phyloP scores from a whole-genome alignment of 2,113 vertebrate species.

The Onychostruthus taczanowskii region DNA sequence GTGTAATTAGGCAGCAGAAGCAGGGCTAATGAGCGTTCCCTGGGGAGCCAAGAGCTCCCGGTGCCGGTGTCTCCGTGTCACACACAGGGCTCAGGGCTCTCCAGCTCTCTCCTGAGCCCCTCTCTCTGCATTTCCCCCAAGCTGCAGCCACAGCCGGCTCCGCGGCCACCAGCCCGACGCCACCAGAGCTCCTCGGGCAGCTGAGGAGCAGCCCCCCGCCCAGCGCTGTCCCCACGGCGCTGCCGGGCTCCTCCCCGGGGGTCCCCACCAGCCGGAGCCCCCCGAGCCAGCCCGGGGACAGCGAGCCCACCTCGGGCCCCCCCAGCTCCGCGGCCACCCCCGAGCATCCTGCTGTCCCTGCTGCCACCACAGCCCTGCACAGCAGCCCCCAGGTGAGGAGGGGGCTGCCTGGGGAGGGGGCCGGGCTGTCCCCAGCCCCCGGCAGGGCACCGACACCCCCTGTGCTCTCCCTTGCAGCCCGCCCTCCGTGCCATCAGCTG shows the following conservation, averaged over 20 bases:
- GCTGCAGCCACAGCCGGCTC: accelerated
- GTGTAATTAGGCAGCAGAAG: not conserved
- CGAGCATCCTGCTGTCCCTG: accelerated
- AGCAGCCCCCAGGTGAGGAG: not conserved
- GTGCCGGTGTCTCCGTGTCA: not conserved
- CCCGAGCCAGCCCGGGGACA: accelerated
- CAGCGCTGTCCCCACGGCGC: accelerated
- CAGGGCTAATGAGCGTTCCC: not conserved
- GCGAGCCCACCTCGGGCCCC: accelerated
- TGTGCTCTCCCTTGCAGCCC: slow-evolving; percentile 9
- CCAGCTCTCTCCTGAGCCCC: not conserved
- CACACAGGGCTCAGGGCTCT: no score
- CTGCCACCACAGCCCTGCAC: accelerated
- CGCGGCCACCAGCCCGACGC: not conserved
- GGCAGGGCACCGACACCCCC: accelerated
- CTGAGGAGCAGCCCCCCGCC: accelerated
- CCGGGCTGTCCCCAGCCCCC: accelerated
- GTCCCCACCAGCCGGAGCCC: no score
- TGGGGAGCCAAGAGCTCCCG: accelerated
- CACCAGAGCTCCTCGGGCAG: accelerated
- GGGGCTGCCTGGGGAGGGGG: not conserved
- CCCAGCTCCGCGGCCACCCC: not conserved
- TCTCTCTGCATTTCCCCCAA: not conserved
- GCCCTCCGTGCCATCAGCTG: slow-evolving; percentile 2
- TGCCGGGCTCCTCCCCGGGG: accelerated